Evolutionary conservation across 2,888 invertebrate species (phyloP), one percentile per base, ranked within the genome.

Genomic region (Epistrophe eligans): DNA sequence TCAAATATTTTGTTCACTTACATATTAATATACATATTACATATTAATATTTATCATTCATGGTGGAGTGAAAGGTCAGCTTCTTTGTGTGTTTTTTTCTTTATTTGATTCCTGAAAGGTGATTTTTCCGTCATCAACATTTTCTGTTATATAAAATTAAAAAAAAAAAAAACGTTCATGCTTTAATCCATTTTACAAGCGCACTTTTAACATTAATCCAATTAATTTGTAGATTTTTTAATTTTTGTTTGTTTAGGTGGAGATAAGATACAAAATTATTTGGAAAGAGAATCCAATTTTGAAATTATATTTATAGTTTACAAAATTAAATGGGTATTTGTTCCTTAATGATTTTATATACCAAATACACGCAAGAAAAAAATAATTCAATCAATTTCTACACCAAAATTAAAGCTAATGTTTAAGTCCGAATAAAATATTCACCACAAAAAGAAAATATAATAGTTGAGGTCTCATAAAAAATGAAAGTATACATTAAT

Each of bases 401-500:
- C 32, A 6, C 32, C 32, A 32, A 32, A 32, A 32, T 32, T 32
- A 32, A 32, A 32, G 4, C 5, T 32, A 4, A 32, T 32, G 32
- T 32, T 32, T 32, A 32, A 32, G 32, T 4, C 7, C 32, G 4
- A 0, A n/a, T 3, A 50, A 50, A 50, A 24, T 11, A 52, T 0
- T n/a, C 6, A 52, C 13, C 11, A 52, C 5, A 5, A 11, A 24
- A 52, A 11, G 6, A 52, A 52, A 19, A 52, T 13, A 1, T 17
- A 50, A 6, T n/a, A n/a, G 19, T 6, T 52, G 13, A 60, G 0
- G 13, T 60, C 17, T 28, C 11, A 28, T 1, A 24, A 45, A 62
- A 24, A 2, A 50, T 55, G 40, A 71, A 52, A 71, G 19, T 58
- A n/a, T n/a, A 45, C 9, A 40, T 43, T 55, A 32, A 24, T 24